A percentile compares a stretch with the other conserved stretches of the same genome.
Evolutionary conservation across 2,888 invertebrate species (phyloP).

Genomic region (Lepidochrysops patricia): DNA sequence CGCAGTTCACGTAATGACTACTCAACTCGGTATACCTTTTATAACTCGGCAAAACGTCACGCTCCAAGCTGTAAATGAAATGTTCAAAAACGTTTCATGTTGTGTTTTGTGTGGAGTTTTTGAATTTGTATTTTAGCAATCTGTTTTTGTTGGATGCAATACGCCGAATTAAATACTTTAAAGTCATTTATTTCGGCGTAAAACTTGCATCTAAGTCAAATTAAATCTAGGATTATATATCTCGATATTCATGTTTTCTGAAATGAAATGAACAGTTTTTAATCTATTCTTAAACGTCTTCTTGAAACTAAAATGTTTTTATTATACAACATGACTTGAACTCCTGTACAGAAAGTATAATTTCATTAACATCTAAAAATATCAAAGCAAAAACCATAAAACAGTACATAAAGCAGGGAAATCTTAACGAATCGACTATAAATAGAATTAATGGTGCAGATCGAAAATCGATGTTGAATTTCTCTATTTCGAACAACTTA

Average conservation of each 20-base stretch:
- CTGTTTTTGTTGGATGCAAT: not conserved
- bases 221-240: too few species aligned
- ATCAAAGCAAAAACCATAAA: not conserved
- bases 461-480: slow-evolving; percentile 25
- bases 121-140: not conserved
- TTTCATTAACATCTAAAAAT: not conserved
- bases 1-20: not conserved
- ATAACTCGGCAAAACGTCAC: not conserved
- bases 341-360: not conserved
- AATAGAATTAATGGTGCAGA: slow-evolving; percentile 26
- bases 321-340: too few species aligned
- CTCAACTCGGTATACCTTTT: not conserved
- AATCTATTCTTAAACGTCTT: too few species aligned
- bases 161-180: not conserved
- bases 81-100: not conserved
- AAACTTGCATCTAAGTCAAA: too few species aligned
- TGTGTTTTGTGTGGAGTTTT: not conserved
- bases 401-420: not conserved
- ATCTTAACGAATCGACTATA: slow-evolving; percentile 15
- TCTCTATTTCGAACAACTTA: slow-evolving; percentile 25
- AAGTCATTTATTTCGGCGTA: too few species aligned
- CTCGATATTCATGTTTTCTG: too few species aligned
- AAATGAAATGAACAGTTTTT: too few species aligned
- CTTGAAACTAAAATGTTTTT: too few species aligned
- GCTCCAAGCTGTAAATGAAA: not conserved